phyloP scores from a whole-genome alignment of 1,140 invertebrate genomes.

The Radopholus similis region DNA sequence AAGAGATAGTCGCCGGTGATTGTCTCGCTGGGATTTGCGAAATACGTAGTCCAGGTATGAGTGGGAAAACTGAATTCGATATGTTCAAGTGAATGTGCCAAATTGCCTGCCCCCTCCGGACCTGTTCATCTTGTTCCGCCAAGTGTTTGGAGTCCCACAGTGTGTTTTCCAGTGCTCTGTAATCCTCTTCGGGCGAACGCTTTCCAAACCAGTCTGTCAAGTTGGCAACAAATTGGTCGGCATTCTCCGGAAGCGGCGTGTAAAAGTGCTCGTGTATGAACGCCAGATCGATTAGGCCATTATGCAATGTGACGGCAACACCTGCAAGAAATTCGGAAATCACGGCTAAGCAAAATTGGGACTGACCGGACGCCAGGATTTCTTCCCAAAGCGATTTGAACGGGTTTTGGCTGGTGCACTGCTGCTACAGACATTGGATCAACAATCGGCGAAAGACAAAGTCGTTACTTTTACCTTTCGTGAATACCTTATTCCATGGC shows the following conservation, averaged over 20 bases:
- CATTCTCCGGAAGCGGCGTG: slow-evolving; percentile 23
- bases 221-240: slow-evolving; percentile 33
- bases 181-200: neutral
- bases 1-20: slow-evolving; percentile 14
- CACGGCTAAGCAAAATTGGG: no score
- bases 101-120: neutral
- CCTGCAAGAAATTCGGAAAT: no score
- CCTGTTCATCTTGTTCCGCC: slow-evolving; percentile 22
- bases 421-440: neutral
- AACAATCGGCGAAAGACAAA: neutral
- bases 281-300: slow-evolving; percentile 42
- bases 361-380: slow-evolving; percentile 36
- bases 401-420: neutral
- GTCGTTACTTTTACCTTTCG: slow-evolving; percentile 1
- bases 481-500: slow-evolving; percentile 20
- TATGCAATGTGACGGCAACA: slow-evolving; percentile 35
- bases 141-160: slow-evolving; percentile 44
- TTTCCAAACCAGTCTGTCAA: slow-evolving; percentile 32
- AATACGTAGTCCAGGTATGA: slow-evolving; percentile 50
- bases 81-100: neutral
- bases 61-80: slow-evolving; percentile 1
- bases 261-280: slow-evolving; percentile 50
- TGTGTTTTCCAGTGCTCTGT: neutral
- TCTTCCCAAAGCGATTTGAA: slow-evolving; percentile 32
- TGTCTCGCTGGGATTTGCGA: slow-evolving; percentile 40